Conservation (phyloP, 2,888 invertebrate genomes). For the Catocala sponsa region DNA sequence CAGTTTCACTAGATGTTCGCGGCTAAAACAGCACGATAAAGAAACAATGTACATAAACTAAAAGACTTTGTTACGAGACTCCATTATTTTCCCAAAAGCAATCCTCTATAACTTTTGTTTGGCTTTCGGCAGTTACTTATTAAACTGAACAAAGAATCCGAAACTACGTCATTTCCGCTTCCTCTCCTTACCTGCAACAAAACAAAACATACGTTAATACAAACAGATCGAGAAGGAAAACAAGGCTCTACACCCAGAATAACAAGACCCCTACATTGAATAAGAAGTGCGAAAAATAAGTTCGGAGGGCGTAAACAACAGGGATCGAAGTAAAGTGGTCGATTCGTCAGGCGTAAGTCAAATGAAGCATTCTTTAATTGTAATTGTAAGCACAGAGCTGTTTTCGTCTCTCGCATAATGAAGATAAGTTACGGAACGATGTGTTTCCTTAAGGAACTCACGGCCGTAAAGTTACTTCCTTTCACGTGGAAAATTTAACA, state of each 20-base stretch:
- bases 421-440: conserved; percentile 50
- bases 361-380: conserved; percentile 60
- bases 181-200: conserved; percentile 76
- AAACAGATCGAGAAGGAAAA: conserved; percentile 60
- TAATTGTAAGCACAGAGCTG: conserved; percentile 49
- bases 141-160: conserved; percentile 34
- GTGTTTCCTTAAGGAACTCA: conserved; percentile 23
- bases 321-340: conserved; percentile 43
- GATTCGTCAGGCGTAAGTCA: conserved; percentile 40
- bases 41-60: not conserved
- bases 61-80: not conserved
- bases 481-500: conserved; percentile 1
- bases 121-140: conserved; percentile 3
- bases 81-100: not conserved
- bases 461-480: conserved; percentile 8
- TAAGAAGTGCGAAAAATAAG: conserved; percentile 35
- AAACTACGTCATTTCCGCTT: conserved; percentile 54
- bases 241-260: conserved; percentile 48
- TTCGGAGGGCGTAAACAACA: conserved; percentile 27
- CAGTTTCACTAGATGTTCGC: not conserved
- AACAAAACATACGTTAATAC: conserved; percentile 68
- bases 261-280: conserved; percentile 44
- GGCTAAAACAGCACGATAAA: not conserved
- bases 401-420: conserved; percentile 52
- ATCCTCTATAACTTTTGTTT: conserved; percentile 3